A percentile compares a stretch with the other conserved stretches of the same genome.
Conservation (phyloP, 2,113 vertebrate species). For the Tachycineta bicolor region DNA sequence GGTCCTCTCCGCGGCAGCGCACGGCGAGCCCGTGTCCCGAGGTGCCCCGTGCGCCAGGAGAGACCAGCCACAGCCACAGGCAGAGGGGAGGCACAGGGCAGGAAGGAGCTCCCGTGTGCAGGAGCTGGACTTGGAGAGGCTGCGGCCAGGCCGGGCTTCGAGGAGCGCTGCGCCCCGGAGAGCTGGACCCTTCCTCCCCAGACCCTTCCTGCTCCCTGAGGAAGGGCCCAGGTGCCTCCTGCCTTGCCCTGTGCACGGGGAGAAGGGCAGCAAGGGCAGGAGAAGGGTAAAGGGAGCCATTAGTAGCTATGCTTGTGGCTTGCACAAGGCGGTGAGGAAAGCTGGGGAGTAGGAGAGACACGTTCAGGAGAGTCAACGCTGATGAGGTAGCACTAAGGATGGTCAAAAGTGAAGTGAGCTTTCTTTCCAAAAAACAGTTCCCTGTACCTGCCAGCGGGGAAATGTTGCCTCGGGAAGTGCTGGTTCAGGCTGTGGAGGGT, state of each 20-base stretch:
- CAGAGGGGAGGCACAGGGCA: background rate
- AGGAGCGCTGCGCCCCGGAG: background rate
- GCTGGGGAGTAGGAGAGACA: background rate
- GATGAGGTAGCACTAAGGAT: slow-evolving; percentile 60
- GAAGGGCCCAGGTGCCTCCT: background rate
- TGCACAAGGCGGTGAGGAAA: background rate
- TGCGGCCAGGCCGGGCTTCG: fast-evolving
- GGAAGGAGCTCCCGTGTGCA: background rate
- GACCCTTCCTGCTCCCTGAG: background rate
- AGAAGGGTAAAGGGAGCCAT: background rate
- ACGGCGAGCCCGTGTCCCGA: fast-evolving
- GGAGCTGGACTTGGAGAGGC: background rate
- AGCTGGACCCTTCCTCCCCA: too few relatives aligned
- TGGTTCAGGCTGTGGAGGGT: background rate
- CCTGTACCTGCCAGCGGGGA: background rate
- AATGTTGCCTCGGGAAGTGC: background rate
- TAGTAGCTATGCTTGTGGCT: background rate
- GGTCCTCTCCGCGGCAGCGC: background rate
- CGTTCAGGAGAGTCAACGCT: slow-evolving; percentile 19
- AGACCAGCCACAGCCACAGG: fast-evolving
- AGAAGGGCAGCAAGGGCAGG: background rate
- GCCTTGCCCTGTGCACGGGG: fast-evolving
- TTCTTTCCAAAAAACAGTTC: background rate
- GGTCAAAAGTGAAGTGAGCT: background rate
- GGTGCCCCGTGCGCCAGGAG: fast-evolving